Evolutionary conservation across 2,888 invertebrate genomes (phyloP).

Genomic region (Ceriagrion tenellum): DNA sequence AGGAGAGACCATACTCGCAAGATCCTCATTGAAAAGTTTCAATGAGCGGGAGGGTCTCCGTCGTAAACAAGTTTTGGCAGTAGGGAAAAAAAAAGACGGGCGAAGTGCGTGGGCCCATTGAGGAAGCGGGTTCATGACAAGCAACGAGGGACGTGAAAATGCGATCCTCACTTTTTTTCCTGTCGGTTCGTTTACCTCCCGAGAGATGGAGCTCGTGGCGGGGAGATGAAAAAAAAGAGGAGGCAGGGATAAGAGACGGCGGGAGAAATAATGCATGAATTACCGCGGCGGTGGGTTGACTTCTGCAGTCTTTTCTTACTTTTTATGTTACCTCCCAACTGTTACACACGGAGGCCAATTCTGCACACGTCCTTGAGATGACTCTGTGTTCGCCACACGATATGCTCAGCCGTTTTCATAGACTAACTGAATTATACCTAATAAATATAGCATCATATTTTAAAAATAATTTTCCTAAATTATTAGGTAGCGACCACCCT

Average conservation of each 20-base stretch:
- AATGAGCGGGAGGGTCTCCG: background rate
- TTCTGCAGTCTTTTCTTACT: background rate
- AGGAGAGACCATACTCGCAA: background rate
- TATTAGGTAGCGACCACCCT: no score
- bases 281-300: background rate
- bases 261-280: background rate
- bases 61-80: background rate
- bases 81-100: background rate
- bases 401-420: no score
- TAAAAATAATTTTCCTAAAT: no score
- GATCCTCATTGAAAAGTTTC: background rate
- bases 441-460: no score
- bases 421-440: no score
- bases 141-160: background rate
- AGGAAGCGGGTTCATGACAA: background rate
- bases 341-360: no score
- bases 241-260: background rate
- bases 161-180: background rate
- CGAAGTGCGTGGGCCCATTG: background rate
- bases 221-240: background rate
- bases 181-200: background rate
- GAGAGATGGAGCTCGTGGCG: background rate
- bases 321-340: no score
- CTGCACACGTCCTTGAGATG: no score
- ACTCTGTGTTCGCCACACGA: no score